Evolutionary conservation across 2,888 invertebrate genomes (phyloP).

Genomic region (Caradrina clavipalpis): DNA sequence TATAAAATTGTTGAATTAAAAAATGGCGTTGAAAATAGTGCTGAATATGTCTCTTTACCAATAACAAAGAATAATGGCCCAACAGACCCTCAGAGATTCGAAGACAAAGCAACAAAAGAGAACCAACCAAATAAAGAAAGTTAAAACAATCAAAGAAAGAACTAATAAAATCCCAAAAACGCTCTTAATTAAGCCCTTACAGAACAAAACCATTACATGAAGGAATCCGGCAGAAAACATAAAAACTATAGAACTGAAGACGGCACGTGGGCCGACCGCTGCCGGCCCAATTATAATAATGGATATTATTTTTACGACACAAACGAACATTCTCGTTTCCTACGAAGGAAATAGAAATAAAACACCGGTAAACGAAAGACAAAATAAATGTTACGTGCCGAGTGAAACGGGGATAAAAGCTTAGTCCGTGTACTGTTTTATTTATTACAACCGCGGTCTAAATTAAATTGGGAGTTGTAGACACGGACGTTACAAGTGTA

Average conservation of each 20-base stretch:
- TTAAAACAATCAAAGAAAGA: slow-evolving; percentile 29
- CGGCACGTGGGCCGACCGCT: slow-evolving; percentile 70
- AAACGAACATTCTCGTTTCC: slow-evolving; percentile 75
- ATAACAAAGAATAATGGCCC: neutral
- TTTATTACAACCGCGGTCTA: slow-evolving; percentile 44
- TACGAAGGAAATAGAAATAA: slow-evolving; percentile 73
- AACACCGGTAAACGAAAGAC: slow-evolving; percentile 65
- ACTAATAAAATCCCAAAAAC: slow-evolving; percentile 49
- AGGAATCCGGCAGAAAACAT: slow-evolving; percentile 70
- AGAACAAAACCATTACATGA: slow-evolving; percentile 49
- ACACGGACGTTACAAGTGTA: slow-evolving; percentile 26
- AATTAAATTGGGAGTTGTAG: slow-evolving; percentile 49
- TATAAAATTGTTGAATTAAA: neutral
- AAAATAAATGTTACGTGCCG: slow-evolving; percentile 60
- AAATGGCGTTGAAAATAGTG: neutral
- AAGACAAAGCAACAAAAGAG: slow-evolving; percentile 11
- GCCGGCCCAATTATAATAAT: slow-evolving; percentile 84
- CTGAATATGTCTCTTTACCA: neutral
- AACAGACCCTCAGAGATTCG: neutral
- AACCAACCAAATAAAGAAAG: slow-evolving; percentile 28
- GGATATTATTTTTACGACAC: slow-evolving; percentile 86
- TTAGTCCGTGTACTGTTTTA: slow-evolving; percentile 42
- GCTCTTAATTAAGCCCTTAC: slow-evolving; percentile 58
- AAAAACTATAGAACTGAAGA: slow-evolving; percentile 73
- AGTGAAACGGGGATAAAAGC: slow-evolving; percentile 56